Percentiles rank a stretch among this genome's conserved stretches.
These are phyloP conservation scores for Lasioglossum pauxillum DNA, from an alignment of 2,888 invertebrate genomes.

Conservation along the genomic window DNA sequence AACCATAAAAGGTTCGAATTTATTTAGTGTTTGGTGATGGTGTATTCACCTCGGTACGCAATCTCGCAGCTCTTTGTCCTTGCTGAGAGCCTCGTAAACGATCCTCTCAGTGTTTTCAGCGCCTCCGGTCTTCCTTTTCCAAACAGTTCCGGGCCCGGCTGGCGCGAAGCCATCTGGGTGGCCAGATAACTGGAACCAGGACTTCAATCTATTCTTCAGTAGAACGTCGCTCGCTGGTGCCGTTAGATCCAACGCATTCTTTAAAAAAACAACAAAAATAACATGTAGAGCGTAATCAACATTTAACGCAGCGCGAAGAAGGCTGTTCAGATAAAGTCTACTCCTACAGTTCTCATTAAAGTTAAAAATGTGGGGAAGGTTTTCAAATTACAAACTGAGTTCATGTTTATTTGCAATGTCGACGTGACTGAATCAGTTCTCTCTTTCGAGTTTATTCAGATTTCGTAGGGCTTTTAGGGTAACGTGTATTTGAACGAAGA, in stretches of 20 bases:
- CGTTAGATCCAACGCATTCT: conserved; percentile 96
- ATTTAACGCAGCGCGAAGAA: background rate
- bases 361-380: background rate
- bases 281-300: background rate
- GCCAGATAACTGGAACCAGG: conserved; percentile 97
- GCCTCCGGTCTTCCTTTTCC: conserved; percentile 93
- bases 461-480: background rate
- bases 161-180: conserved; percentile 97
- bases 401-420: background rate
- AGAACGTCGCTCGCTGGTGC: conserved; percentile 95
- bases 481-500: background rate
- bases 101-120: conserved; percentile 90
- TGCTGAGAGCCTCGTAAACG: conserved; percentile 92
- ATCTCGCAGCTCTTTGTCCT: conserved; percentile 89
- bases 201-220: conserved; percentile 88
- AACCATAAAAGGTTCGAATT: background rate
- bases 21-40: too few relatives aligned
- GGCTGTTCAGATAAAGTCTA: background rate
- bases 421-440: too few relatives aligned
- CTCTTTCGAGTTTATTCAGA: background rate
- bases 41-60: conserved; percentile 89
- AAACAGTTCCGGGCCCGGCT: conserved; percentile 96
- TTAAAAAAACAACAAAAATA: conserved; percentile 65
- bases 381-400: background rate
- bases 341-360: background rate